These are phyloP conservation scores for Lathronympha strigana DNA, from an alignment of 2,888 invertebrate genomes.

Conservation along the genomic window DNA sequence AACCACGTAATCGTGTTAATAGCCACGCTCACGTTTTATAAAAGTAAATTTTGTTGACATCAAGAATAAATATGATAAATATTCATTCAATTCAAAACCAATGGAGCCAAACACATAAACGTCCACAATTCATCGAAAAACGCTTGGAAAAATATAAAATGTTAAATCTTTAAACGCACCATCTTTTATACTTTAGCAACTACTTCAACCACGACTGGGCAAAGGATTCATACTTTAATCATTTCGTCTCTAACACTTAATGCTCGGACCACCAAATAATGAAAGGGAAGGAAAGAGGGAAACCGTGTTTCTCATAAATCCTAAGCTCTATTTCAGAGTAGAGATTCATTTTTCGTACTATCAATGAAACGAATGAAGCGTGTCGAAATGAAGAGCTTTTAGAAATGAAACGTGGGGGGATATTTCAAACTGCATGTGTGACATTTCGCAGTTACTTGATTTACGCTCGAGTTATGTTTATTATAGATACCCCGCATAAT, in stretches of 20 bases:
- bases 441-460: slow-evolving; percentile 4
- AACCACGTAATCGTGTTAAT: no score
- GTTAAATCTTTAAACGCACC: slow-evolving; percentile 13
- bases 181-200: slow-evolving; percentile 20
- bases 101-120: slow-evolving; percentile 22
- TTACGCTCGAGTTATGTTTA: not conserved
- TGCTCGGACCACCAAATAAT: not conserved
- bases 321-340: not conserved
- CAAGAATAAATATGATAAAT: not conserved
- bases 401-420: slow-evolving; percentile 5
- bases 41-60: not conserved
- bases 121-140: slow-evolving; percentile 14
- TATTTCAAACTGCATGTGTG: slow-evolving; percentile 7
- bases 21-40: no score
- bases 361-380: slow-evolving; percentile 14
- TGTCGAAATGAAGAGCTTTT: slow-evolving; percentile 15
- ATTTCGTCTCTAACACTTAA: not conserved
- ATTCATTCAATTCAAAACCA: slow-evolving; percentile 20
- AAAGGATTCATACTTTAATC: not conserved
- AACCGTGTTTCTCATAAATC: not conserved
- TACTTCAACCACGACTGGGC: not conserved
- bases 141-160: slow-evolving; percentile 17
- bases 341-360: slow-evolving; percentile 15
- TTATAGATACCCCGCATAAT: no score
- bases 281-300: not conserved